Conservation (phyloP, 2,113 vertebrate genomes). For the Promerops cafer region DNA sequence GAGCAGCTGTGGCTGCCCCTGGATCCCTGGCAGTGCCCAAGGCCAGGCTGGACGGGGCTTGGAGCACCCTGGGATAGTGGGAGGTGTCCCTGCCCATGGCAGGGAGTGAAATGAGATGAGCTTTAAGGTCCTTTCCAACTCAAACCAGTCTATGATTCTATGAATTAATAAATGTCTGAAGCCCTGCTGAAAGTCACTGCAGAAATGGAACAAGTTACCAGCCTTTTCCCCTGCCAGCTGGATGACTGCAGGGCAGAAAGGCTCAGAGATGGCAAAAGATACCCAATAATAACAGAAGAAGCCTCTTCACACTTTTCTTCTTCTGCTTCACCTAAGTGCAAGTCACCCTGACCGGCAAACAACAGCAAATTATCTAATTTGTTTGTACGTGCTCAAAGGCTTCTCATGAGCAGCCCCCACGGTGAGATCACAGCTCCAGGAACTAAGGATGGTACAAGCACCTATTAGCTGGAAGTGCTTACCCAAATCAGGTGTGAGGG, state of each 20-base stretch:
- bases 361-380: not conserved
- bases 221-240: not conserved
- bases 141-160: not conserved
- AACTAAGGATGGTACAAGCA: not conserved
- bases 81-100: not conserved
- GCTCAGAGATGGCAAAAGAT: not conserved
- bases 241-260: not conserved
- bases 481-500: not conserved
- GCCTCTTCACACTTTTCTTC: not conserved
- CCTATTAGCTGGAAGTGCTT: not conserved
- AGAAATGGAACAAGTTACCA: not conserved
- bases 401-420: not conserved
- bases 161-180: not conserved
- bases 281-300: not conserved
- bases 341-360: not conserved
- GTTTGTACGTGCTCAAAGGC: not conserved
- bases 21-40: not conserved
- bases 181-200: not conserved
- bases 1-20: not conserved
- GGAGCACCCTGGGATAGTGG: not conserved
- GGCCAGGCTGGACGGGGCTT: rapidly evolving
- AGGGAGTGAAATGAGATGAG: rapidly evolving
- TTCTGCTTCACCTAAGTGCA: not conserved
- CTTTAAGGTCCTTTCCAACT: not conserved
- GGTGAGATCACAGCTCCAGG: not conserved